A percentile compares a stretch with the other conserved stretches of the same genome.
Conservation (phyloP, 1,140 invertebrate genomes). For the Zaprionus africanus region DNA sequence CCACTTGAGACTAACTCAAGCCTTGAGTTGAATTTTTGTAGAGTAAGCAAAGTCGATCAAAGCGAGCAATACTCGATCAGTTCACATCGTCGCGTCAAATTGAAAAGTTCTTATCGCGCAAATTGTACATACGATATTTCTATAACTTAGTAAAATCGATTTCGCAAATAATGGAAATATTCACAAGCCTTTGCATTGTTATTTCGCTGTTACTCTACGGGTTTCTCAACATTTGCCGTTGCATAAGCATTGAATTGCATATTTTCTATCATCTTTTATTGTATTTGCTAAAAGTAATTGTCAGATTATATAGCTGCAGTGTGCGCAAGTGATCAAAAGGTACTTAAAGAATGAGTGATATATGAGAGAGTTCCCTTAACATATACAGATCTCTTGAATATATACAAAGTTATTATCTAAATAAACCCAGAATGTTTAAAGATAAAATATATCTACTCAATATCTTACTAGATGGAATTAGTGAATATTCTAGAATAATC, state of each 20-base stretch:
- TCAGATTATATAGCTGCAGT: background rate
- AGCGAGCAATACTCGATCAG: constrained; percentile 21
- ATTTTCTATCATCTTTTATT: background rate
- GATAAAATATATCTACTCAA: background rate
- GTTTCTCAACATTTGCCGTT: background rate
- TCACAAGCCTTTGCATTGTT: background rate
- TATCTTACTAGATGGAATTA: background rate
- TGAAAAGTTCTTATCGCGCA: constrained; percentile 14
- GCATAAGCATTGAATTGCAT: background rate
- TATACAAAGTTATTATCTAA: background rate
- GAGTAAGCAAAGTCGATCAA: constrained; percentile 1
- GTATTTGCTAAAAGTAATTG: background rate
- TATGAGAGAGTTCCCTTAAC: too few species aligned
- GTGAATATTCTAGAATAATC: background rate
- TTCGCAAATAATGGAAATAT: background rate
- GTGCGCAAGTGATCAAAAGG: background rate
- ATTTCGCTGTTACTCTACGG: background rate
- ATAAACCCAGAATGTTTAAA: too few species aligned
- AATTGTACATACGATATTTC: background rate
- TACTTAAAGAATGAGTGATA: background rate
- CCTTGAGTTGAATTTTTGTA: background rate
- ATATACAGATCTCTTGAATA: background rate
- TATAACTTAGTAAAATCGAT: background rate
- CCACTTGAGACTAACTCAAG: constrained; percentile 11
- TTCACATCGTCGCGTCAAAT: background rate